Evolutionary conservation across 2,888 invertebrate genomes (phyloP), one percentile per base, ranked within the genome.

Genomic region (Plutella xylostella): DNA sequence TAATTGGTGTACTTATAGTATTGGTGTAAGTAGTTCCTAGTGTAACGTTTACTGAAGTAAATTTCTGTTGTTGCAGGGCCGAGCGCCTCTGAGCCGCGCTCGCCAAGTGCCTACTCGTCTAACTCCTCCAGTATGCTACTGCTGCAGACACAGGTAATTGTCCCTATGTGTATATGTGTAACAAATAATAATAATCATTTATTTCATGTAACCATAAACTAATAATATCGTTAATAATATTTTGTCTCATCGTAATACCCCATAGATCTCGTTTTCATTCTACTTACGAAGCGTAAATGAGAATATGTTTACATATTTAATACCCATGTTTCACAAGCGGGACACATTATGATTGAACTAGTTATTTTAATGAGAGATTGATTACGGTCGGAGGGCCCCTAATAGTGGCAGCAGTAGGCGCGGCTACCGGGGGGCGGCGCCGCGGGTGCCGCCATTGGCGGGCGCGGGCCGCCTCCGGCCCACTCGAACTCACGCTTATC

Each of bases 121-220:
- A 86, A 83, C 71, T 83, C 86, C 68, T 86, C 94, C 92, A 94
- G 93, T 88, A 94, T 94, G 94, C 93, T 94, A 88, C 92, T 94
- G 80, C 89, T 94, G 88, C 94, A 94, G 86, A 92, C 94, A 85
- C 94, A 93, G 89, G 94, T 74, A 87, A 88, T 77, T 53, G 43
- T 17, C 15, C 18, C 14, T 3, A 30, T 5, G 19, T 18, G 2
- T 18, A 41, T 22, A 22, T 14, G n/a, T 35, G 5, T 18, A 37
- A 19, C 17, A 37, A 12, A 9, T 4, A 33, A n/a, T n/a, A n/a
- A n/a, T n/a, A n/a, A n/a, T n/a, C n/a, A n/a, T n/a, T n/a, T n/a
- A n/a, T n/a, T n/a, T n/a, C n/a, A n/a, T n/a, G n/a, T n/a, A n/a
- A n/a, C n/a, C n/a, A n/a, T n/a, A n/a, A n/a, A n/a, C n/a, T n/a